Conservation (phyloP, 2,888 invertebrate genomes). For the Bibio marci region DNA sequence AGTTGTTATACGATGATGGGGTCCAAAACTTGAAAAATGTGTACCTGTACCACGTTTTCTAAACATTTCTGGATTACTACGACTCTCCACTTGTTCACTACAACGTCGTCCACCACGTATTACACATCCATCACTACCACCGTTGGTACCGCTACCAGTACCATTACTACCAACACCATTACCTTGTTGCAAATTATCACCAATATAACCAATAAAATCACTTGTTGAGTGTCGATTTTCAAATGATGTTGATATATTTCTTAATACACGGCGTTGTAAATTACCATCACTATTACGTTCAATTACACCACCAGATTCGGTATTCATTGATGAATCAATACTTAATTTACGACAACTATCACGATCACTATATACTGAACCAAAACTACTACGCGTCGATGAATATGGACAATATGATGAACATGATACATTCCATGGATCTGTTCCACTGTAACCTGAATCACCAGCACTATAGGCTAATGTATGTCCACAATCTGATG, state of each 20-base stretch:
- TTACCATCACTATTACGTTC: slow-evolving; percentile 37
- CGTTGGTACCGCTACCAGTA: slow-evolving; percentile 5
- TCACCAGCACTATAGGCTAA: slow-evolving; percentile 16
- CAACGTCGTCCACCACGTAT: slow-evolving; percentile 16
- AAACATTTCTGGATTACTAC: slow-evolving; percentile 28
- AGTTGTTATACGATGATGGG: no score
- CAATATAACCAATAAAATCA: slow-evolving; percentile 26
- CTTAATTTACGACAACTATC: slow-evolving; percentile 20
- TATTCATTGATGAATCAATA: slow-evolving; percentile 16
- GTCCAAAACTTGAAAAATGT: slow-evolving; percentile 2
- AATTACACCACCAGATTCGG: slow-evolving; percentile 29
- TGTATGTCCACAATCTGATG: neutral
- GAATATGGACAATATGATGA: slow-evolving; percentile 21
- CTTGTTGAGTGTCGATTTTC: slow-evolving; percentile 26
- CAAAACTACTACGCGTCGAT: slow-evolving; percentile 28
- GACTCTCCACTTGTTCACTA: slow-evolving; percentile 22
- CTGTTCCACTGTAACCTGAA: slow-evolving; percentile 23
- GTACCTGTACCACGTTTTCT: slow-evolving; percentile 9
- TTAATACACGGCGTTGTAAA: slow-evolving; percentile 39
- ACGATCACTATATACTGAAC: slow-evolving; percentile 24
- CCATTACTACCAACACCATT: neutral
- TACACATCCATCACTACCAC: slow-evolving; percentile 22
- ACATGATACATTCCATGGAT: slow-evolving; percentile 18
- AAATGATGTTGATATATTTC: slow-evolving; percentile 34
- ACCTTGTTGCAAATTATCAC: slow-evolving; percentile 17